Evolutionary conservation across 2,113 vertebrate genomes (phyloP), one percentile per base, ranked within the genome.

Genomic region (Pardalotus punctatus): DNA sequence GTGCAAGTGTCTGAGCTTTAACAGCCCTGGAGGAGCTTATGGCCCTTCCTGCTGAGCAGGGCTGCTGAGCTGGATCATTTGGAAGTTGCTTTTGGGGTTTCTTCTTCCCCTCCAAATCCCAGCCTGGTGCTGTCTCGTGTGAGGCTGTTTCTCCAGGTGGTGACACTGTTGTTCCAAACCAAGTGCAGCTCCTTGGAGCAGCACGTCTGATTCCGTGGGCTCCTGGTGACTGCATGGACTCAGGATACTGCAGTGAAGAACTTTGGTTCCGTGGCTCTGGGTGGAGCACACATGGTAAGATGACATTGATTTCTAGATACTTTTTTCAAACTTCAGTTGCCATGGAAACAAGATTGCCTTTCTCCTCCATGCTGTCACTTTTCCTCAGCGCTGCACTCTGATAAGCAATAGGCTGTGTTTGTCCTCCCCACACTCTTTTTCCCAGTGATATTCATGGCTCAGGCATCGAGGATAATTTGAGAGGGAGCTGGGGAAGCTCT

Each of bases 291-390:
- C 54, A 2, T 11, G 73, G 64, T 28, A 31, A 62, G 76, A 61
- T 86, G 74, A 64, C 95, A 77, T 6, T 36, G 96, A 95, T 91
- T 93, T 72, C 93, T 7, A 19, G 9, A 53, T 11, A 82, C 71
- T 79, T 88, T 77, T 76, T 81, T 67, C 94, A 90, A 96, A 95
- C 95, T 96, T 96, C 48, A 33, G 94, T 97, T 94, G 38, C 96
- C 86, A 74, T 93, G 86, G 96, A 61, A 93, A 95, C 96, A 64
- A 64, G 89, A 90, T 93, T 82, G 56, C 28, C 83, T 87, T 94
- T 96, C 91, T 91, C 81, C 82, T 89, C 74, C 78, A 1, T 27
- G 17, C 78, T 18, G 70, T 73, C 4, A 13, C 88, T 91, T 92
- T 61, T 66, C 81, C 93, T 82, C 72, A 40, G 86, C 71, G 0